A percentile compares a stretch with the other conserved stretches of the same genome.
phyloP scores from a whole-genome alignment of 2,797 vertebrate species.

The Oreonectes daqikongensis region DNA sequence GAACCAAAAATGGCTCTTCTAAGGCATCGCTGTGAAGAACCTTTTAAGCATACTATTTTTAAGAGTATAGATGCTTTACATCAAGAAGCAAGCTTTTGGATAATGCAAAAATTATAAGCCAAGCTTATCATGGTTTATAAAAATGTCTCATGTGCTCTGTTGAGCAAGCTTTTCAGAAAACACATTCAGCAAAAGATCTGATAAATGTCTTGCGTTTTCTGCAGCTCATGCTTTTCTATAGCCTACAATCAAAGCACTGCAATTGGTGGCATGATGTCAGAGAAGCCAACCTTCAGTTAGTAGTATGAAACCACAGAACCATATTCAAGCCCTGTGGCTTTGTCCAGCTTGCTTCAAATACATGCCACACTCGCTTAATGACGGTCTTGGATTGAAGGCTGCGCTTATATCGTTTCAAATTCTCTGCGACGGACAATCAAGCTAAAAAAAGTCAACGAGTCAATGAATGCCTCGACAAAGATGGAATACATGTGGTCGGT shows the following conservation, averaged over 20 bases:
- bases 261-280: constrained; percentile 64
- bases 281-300: constrained; percentile 55
- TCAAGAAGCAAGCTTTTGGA: not conserved
- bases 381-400: constrained; percentile 57
- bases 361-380: constrained; percentile 64
- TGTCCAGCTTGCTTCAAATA: constrained; percentile 65
- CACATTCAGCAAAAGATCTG: constrained; percentile 47
- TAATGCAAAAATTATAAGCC: not conserved
- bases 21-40: too few relatives aligned
- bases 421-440: not conserved
- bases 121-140: too few relatives aligned
- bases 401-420: constrained; percentile 28
- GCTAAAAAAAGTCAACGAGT: constrained; percentile 15
- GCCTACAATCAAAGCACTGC: constrained; percentile 43
- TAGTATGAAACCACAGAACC: constrained; percentile 58
- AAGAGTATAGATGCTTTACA: too few relatives aligned
- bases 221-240: constrained; percentile 26
- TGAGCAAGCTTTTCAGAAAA: constrained; percentile 10
- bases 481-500: constrained; percentile 23
- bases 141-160: not conserved
- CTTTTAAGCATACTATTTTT: too few relatives aligned
- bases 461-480: constrained; percentile 32
- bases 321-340: constrained; percentile 63
- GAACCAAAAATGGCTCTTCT: too few relatives aligned
- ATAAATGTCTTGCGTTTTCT: constrained; percentile 55